Evolutionary conservation across 1,140 invertebrate species (phyloP), one percentile per base, ranked within the genome.

Genomic region (Trichonephila inaurata): DNA sequence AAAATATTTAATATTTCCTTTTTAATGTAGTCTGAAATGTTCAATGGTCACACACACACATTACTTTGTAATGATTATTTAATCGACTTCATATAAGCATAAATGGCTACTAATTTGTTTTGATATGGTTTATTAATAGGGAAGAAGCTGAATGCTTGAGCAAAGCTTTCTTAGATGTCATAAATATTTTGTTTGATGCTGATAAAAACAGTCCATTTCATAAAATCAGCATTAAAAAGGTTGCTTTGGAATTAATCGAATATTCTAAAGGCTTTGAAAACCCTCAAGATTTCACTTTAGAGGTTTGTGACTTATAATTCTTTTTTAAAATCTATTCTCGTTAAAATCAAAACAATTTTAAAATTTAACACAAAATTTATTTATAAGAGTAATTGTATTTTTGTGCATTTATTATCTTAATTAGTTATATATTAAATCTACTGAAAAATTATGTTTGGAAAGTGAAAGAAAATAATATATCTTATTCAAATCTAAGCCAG

Each of bases 111-210:
- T 51, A n/a, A 72, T 19, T 82, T 92, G 4, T 92, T 62, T 64
- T 44, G 85, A 5, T 92, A 85, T 64, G 8, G 24, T n/a, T 1
- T n/a, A 12, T 66, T 92, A 69, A 4, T 21, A 92, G 91, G 24
- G 44, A 58, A 87, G 82, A 64, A 66, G 62, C 24, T 14, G 83
- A 92, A 72, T 92, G 91, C n/a, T 51, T 92, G 60, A 16, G 18
- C 0, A 51, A 92, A 61, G 21, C 91, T 6, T 92, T 72, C 24
- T 87, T 92, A 24, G n/a, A 44, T 64, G 60, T 87, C 19, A 87
- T 92, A 12, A 61, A 92, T 66, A 28, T 87, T n/a, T 16, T 87
- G 83, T 92, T 92, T 92, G 64, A 87, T 87, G 18, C 83, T 14
- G 44, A 86, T 21, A 87, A 92, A 87, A 69, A 86, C 28, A 77